Evolutionary conservation across 2,113 vertebrate species (phyloP), one percentile per base, ranked within the genome.

Genomic region (Thomomys bottae): DNA sequence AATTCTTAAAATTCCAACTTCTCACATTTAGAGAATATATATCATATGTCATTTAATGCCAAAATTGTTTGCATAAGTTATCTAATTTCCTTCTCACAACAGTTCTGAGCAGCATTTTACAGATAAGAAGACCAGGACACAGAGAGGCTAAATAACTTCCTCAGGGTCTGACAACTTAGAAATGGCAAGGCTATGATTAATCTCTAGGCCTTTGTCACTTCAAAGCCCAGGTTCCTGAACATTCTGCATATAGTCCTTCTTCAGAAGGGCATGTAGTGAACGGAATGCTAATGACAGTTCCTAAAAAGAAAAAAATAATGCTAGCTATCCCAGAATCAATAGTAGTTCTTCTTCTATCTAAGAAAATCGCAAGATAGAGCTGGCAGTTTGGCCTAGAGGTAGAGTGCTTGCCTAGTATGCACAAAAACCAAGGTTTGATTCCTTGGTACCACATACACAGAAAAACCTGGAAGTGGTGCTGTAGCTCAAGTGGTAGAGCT

Each of bases 101-200:
- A 84, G 63, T 45, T 54, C 76, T 54, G 54, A 90, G 10, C 61
- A 85, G 54, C 14, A 42, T 76, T 86, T 81, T 77, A 84, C 26
- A 93, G 54, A 75, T 77, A 80, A 91, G 80, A 88, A 83, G 83
- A 86, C 23, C n/a, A 68, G 88, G 54, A 38, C 70, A 79, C 54
- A 80, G 83, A 91, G 68, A 90, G 15, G 66, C 67, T 91, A 93
- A 67, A 28, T 71, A 89, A 92, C 78, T 54, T 59, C 40, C 32
- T 79, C 85, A 67, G 83, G 67, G 54, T 87, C 81, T 91, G 85
- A 34, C 89, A 94, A 54, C 8, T 64, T 88, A 40, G 49, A 87
- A 89, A 82, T 36, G 45, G 79, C 61, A 49, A 78, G 54, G 30
- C 26, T 85, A 12, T 88, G 66, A 80, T 76, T 82, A 49, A 78